Evolutionary conservation across 2,797 vertebrate species (phyloP), one percentile per base, ranked within the genome.

Genomic region (Orientallactaga sibirica): DNA sequence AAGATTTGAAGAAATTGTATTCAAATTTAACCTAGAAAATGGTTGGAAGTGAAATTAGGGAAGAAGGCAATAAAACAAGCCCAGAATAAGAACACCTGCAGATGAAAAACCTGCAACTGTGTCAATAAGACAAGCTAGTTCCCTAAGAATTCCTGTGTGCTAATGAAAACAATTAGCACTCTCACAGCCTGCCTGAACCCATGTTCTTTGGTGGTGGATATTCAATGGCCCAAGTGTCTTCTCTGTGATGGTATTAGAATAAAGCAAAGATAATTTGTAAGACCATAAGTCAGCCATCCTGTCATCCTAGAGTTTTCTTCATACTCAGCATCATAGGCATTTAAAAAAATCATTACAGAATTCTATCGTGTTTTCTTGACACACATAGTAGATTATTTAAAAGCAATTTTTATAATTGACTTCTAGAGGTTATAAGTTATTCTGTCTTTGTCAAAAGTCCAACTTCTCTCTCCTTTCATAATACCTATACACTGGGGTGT

Each of bases 11-110:
- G 86, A 95, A 80, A 92, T 81, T 94, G 86, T 87, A 92, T 95
- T 95, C 94, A 84, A 25, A 95, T 93, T 84, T 86, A 97, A 95
- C 90, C 86, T 82, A 95, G 90, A 77, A 96, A 96, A 96, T 78
- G 86, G 85, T 76, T 58, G 85, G 89, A 92, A 95, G 86, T 52
- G 25, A 93, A 96, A 96, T 95, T 90, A 95, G 79, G 55, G 62
- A 85, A 89, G 91, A 64, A 91, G n/a, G 80, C 73, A 92, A 94
- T 96, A 93, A 94, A 84, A 89, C 64, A 90, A 88, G 52, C 58
- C 64, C 71, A 29, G 52, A 94, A 91, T 90, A 92, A 83, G 78
- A 93, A 92, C 95, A 95, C 95, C 95, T 97, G 95, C 88, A 95
- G 68, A 89, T 76, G 88, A 89, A 90, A 85, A 95, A 62, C 71